Evolutionary conservation across 2,113 vertebrate genomes (phyloP).

Genomic region (Gasterosteus aculeatus): DNA sequence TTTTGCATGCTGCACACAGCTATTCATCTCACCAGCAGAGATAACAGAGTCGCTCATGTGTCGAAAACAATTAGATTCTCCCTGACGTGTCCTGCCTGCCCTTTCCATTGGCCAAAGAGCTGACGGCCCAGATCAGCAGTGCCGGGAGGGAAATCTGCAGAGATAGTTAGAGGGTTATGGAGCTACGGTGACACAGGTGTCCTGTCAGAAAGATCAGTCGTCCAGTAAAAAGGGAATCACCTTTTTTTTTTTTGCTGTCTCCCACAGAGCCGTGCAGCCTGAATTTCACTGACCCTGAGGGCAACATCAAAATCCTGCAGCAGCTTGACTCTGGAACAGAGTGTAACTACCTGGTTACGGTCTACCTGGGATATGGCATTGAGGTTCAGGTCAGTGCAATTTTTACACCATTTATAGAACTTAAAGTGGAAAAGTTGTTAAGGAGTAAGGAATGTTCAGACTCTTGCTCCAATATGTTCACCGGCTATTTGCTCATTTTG

Average conservation of each 20-base stretch:
- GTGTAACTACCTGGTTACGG: conserved; percentile 91
- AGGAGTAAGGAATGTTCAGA: background rate
- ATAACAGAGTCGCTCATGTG: conserved; percentile 72
- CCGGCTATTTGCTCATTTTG: background rate
- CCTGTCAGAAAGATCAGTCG: conserved; percentile 67
- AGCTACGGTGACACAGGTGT: conserved; percentile 69
- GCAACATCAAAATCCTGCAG: conserved; percentile 86
- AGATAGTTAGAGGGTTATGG: conserved; percentile 65
- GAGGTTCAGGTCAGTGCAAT: conserved; percentile 91
- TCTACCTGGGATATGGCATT: conserved; percentile 95
- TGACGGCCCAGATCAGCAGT: conserved; percentile 59
- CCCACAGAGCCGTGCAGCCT: conserved; percentile 87
- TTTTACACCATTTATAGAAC: background rate
- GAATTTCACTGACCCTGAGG: conserved; percentile 92
- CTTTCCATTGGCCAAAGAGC: conserved; percentile 58
- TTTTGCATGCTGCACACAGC: conserved; percentile 51
- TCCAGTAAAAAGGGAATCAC: conserved; percentile 66
- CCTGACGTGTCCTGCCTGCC: conserved; percentile 66
- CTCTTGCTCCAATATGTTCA: background rate
- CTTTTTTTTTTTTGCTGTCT: conserved; percentile 70
- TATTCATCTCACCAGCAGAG: conserved; percentile 42
- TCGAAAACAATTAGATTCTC: conserved; percentile 76
- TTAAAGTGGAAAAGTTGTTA: background rate
- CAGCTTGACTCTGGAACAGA: conserved; percentile 82
- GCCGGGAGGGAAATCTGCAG: conserved; percentile 60